phyloP scores from a whole-genome alignment of 2,113 vertebrate genomes.

The Dunckerocampus dactyliophorus region DNA sequence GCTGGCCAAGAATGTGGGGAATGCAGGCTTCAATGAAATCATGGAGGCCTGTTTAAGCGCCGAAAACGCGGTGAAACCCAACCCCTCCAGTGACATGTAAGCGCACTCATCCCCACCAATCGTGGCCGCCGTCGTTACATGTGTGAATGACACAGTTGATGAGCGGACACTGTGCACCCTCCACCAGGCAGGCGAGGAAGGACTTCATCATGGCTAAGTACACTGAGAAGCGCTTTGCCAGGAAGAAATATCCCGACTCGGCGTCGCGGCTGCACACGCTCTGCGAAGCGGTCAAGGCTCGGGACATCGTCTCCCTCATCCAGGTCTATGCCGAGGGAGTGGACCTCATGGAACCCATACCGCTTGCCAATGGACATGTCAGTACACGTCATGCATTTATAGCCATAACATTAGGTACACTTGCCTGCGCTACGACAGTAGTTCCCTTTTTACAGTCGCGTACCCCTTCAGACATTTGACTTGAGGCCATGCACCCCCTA shows the following conservation, averaged over 20 bases:
- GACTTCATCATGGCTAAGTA: slow-evolving; percentile 98
- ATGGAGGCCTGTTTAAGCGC: slow-evolving; percentile 89
- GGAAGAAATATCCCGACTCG: slow-evolving; percentile 79
- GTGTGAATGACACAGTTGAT: neutral
- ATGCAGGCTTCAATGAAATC: slow-evolving; percentile 96
- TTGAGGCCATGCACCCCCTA: too few relatives aligned
- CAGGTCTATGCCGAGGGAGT: slow-evolving; percentile 92
- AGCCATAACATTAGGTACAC: neutral
- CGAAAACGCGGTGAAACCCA: slow-evolving; percentile 86
- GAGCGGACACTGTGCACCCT: slow-evolving; percentile 4
- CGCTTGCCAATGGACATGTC: slow-evolving; percentile 93
- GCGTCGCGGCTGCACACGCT: slow-evolving; percentile 83
- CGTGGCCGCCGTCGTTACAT: neutral
- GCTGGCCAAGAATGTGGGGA: slow-evolving; percentile 99
- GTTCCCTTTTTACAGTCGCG: too few relatives aligned
- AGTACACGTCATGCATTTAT: slow-evolving; percentile 47
- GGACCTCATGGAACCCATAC: slow-evolving; percentile 94
- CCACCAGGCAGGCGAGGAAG: slow-evolving; percentile 89
- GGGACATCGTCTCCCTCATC: slow-evolving; percentile 90
- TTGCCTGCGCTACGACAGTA: too few relatives aligned
- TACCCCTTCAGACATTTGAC: too few relatives aligned
- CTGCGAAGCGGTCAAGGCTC: slow-evolving; percentile 90
- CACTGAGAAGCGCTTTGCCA: slow-evolving; percentile 88
- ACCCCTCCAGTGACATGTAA: slow-evolving; percentile 94
- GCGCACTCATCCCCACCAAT: slow-evolving; percentile 37